These are phyloP conservation scores for Sprattus sprattus DNA, from an alignment of 2,113 vertebrate genomes.

Conservation along the genomic window DNA sequence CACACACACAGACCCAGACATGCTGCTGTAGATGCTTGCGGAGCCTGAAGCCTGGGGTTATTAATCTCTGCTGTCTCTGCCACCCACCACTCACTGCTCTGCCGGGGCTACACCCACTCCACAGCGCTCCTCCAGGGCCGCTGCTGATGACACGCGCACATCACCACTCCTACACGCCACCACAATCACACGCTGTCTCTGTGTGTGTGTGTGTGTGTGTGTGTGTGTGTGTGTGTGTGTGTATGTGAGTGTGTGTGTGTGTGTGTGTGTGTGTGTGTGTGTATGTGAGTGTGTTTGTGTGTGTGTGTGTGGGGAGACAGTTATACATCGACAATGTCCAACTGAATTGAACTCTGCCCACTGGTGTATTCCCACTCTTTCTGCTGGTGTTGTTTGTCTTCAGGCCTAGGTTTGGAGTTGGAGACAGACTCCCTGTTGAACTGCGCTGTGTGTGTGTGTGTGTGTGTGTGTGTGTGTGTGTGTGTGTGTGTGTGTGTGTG, in stretches of 20 bases:
- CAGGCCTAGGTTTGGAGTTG: not conserved
- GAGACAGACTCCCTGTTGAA: too few species aligned
- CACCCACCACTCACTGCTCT: slow-evolving; percentile 38
- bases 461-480: not conserved
- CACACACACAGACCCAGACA: not conserved
- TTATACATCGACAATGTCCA: not conserved
- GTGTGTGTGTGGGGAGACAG: not conserved
- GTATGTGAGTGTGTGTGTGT: not conserved
- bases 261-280: not conserved
- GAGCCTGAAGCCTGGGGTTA: slow-evolving; percentile 16
- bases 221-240: not conserved
- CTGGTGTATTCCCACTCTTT: not conserved
- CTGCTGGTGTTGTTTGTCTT: not conserved
- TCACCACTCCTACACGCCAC: slow-evolving; percentile 43
- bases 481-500: not conserved
- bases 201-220: not conserved
- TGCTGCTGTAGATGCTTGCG: not conserved
- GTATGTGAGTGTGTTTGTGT: not conserved
- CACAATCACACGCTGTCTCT: slow-evolving; percentile 23
- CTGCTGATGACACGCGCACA: slow-evolving; percentile 49
- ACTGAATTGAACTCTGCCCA: slow-evolving; percentile 9
- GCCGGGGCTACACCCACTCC: not conserved
- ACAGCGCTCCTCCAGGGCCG: slow-evolving; percentile 24
- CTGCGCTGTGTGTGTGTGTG: not conserved
- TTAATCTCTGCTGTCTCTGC: slow-evolving; percentile 44